Base-by-base conservation (phyloP, 2,888 invertebrate species). In the Eilema caniola region DNA sequence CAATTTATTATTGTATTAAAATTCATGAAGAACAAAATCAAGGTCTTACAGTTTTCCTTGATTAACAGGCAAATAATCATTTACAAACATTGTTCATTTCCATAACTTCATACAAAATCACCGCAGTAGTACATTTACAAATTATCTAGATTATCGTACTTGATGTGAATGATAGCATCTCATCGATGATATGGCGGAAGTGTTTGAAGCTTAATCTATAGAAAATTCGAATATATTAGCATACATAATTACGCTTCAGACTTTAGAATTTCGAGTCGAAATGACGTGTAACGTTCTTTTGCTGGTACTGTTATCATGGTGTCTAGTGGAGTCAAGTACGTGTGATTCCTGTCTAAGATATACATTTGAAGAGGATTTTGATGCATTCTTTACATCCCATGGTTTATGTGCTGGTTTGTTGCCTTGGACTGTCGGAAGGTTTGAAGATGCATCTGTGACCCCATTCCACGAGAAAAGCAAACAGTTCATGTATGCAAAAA, bases 351-450 rank as follows among this genome's bases (percentile, higher is more conserved):
- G 92, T 76, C 82, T 85, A n/a, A 82, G 24, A 62, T 87, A 85
- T 70, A 82, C 86, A 57, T 91, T 91, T 67, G 88, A 88, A 11
- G 77, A 81, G 7, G 77, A 82, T 11, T 87, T 83, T 47, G 77
- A 86, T 0, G 75, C 76, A 3, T 72, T 80, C 14, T 92, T 91
- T 64, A 75, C 69, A 78, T 8, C 66, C 65, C 10, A 24, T 41
- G 80, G 82, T 1, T 62, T 81, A 5, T 92, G 90, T 57, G 11
- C 4, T 3, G 33, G 23, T 28, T 20, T 47, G 16, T 0, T 3
- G 24, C 25, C 23, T 11, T 67, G 67, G 61, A 11, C 16, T 8
- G 53, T 62, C 4, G 61, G 67, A 16, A 41, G 10, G 5, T 67
- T 20, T 31, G 20, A 47, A 31, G 53, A 53, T 23, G 4, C n/a